These are phyloP conservation scores for Cyanistes caeruleus DNA, from an alignment of 2,113 vertebrate species.

Conservation along the genomic window DNA sequence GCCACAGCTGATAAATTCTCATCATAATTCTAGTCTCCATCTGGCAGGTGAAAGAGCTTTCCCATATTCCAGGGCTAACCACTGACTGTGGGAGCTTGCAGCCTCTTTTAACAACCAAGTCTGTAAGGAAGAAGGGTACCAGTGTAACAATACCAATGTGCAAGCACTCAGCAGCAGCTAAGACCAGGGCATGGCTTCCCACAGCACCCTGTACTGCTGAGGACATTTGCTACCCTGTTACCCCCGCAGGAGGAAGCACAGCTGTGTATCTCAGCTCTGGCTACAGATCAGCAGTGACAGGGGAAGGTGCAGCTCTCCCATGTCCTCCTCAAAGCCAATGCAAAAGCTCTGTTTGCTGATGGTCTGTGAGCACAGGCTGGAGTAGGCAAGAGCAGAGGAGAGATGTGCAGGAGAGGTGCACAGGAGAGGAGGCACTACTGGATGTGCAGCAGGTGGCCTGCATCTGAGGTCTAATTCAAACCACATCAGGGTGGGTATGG, in stretches of 20 bases:
- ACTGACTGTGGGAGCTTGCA: accelerated
- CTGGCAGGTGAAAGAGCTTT: neutral
- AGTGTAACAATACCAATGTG: neutral
- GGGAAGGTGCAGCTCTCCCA: neutral
- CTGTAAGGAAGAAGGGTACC: neutral
- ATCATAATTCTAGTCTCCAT: neutral
- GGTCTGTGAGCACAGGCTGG: neutral
- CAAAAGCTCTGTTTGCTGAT: neutral
- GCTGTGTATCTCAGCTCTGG: neutral
- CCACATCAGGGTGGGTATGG: no score
- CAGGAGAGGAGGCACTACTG: neutral
- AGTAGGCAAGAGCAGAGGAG: neutral
- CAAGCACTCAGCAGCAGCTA: neutral
- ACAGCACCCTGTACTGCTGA: neutral
- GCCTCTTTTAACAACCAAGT: neutral
- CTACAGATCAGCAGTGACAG: neutral
- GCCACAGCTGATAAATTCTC: neutral
- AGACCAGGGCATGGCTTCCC: neutral
- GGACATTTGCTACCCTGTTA: neutral
- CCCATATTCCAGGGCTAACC: neutral
- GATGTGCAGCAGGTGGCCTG: neutral
- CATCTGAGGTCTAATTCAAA: neutral
- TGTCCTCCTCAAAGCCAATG: neutral
- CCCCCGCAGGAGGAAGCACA: accelerated
- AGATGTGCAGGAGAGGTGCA: neutral